Base-by-base conservation (phyloP, 2,797 vertebrate species). In the Trichosurus vulpecula region DNA sequence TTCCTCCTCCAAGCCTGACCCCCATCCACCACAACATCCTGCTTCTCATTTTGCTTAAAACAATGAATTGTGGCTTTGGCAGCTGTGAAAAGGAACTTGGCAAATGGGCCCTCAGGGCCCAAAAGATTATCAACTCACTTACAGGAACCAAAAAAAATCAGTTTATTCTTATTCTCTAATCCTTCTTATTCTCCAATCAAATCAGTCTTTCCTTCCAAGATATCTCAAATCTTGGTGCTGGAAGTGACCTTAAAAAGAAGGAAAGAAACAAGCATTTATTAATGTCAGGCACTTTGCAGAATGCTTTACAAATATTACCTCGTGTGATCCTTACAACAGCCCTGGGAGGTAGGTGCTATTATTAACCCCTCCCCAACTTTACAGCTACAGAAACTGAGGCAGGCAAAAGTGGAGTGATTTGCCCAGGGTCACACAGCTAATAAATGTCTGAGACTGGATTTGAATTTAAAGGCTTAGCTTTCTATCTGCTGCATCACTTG, bases 71-170 rank as follows among this genome's bases (percentile, higher is more conserved):
- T 90, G 89, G 93, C 95, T 96, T 96, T 94, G 52, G 87, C 89
- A 96, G 92, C 87, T 94, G 47, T 92, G 95, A 96, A 95, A 96
- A 92, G 92, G 92, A 93, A 96, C 96, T 98, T 95, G 90, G 54
- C 58, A 66, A 92, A 96, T 96, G 93, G 74, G 94, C 96, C 96
- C 93, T 97, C 54, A 6, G 95, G 94, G 90, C 51, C 90, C 52
- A 11, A 56, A 81, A 54, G 56, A 94, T 81, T 47, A 56, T 52
- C 55, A 96, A 95, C 22, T 81, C 54, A 22, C 52, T 0, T 74
- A 74, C 22, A 81, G 41, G 74, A 0, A 56, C 87, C 93, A 81
- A 0, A 4, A 58, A 74, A 41, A 52, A 92, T 35, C 5, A 2
- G 25, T 56, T 55, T 41, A 29, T 16, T 51, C 87, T 5, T 51